phyloP scores from a whole-genome alignment of 1,140 invertebrate species.

The Antheraea pernyi region DNA sequence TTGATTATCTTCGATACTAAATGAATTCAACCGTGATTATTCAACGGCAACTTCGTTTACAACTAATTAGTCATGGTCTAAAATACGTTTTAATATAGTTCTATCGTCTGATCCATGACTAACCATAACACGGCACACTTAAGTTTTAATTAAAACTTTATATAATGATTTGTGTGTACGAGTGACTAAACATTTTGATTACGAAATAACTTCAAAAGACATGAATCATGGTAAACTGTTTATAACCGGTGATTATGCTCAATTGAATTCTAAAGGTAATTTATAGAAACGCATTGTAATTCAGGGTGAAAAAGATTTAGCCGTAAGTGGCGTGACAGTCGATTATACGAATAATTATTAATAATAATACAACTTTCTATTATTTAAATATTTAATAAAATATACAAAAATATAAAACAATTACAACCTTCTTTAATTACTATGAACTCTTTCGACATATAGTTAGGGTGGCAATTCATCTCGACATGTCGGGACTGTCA shows the following conservation, averaged over 20 bases:
- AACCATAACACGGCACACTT: neutral
- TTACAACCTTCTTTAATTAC: too few relatives aligned
- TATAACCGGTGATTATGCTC: neutral
- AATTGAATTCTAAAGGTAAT: neutral
- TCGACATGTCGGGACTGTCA: too few relatives aligned
- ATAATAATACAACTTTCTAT: neutral
- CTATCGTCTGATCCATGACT: neutral
- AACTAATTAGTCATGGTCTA: conserved; percentile 1
- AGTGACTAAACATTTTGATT: neutral
- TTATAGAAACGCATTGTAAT: neutral
- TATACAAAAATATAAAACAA: too few relatives aligned
- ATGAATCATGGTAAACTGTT: neutral
- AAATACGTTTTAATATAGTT: neutral
- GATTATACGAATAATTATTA: neutral
- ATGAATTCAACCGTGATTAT: too few relatives aligned
- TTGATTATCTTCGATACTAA: too few relatives aligned
- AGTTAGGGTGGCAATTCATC: too few relatives aligned
- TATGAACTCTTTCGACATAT: too few relatives aligned
- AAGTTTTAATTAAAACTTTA: conserved; percentile 7
- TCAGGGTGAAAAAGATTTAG: neutral
- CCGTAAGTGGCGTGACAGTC: neutral
- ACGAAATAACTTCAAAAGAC: neutral
- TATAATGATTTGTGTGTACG: neutral
- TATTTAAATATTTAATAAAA: too few relatives aligned
- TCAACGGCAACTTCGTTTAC: too few relatives aligned